Evolutionary conservation across 2,888 invertebrate species (phyloP), one percentile per base, ranked within the genome.

Genomic region (Syrista parreyssii): DNA sequence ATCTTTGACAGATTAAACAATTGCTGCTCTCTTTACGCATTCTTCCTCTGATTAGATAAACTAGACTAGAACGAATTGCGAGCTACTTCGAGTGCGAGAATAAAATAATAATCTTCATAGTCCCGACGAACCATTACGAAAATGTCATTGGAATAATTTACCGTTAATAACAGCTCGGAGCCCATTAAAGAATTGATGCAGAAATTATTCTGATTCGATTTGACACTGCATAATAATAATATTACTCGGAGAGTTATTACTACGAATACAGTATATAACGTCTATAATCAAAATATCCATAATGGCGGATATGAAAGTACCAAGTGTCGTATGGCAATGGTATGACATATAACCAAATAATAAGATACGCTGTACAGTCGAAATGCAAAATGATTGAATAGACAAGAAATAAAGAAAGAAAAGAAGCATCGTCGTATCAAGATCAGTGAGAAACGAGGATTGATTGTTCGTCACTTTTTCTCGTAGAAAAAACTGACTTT

Each of bases 401-500:
- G 73, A 36, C 68, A 74, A 34, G 34, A 35, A 68, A 75, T 73
- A 11, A 12, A 34, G 34, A 35, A 75, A 31, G 77, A 77, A 75
- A 76, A n/a, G 68, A 12, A 55, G 32, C 30, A 77, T 73, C 32
- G 30, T 40, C 36, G 55, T 31, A 72, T 32, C 75, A 75, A 76
- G 76, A 55, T 55, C 55, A 55, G 23, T 9, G 23, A 55, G 23
- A 55, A 55, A 55, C 23, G 55, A 9, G 55, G 55, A 55, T 55
- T 23, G 55, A 55, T 55, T 55, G 55, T 55, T 55, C 23, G 55
- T 55, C 1, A 55, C 23, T 55, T 55, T 55, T 23, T 55, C 23
- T 55, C 55, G 9, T 23, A 23, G 15, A 68, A 71, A 36, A 32
- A 75, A 40, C 76, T 79, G 55, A 81, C 81, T 81, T 81, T 81